These are phyloP conservation scores for Atherinosoma microstoma DNA, from an alignment of 2,797 vertebrate genomes.

Conservation along the genomic window DNA sequence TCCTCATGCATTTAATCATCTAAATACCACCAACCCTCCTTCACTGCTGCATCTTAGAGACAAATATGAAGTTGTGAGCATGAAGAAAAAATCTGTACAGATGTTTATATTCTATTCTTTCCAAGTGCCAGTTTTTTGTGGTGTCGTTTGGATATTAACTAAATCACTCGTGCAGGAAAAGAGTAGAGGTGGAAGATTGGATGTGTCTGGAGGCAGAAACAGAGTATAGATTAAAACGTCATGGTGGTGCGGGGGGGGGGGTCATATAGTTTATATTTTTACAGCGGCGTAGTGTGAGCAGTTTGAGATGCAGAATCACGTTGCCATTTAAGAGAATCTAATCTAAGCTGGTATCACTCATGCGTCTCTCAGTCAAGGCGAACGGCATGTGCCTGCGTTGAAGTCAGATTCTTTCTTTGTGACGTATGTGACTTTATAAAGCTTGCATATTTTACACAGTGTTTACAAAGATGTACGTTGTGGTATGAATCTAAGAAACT, in stretches of 20 bases:
- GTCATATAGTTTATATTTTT: conserved; percentile 79
- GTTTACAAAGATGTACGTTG: conserved; percentile 84
- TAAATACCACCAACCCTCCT: conserved; percentile 38
- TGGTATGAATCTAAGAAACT: conserved; percentile 78
- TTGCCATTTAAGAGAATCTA: conserved; percentile 54
- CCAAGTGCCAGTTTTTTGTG: conserved; percentile 80
- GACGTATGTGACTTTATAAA: conserved; percentile 82
- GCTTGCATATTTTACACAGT: conserved; percentile 85
- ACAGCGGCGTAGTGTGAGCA: conserved; percentile 56
- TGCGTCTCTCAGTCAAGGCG: conserved; percentile 66
- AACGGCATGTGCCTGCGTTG: conserved; percentile 83
- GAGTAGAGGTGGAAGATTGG: conserved; percentile 25
- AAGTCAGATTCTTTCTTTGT: conserved; percentile 80
- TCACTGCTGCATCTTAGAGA: conserved; percentile 69
- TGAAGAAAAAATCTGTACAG: conserved; percentile 79
- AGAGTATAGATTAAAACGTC: conserved; percentile 71
- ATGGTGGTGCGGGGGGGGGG: conserved; percentile 25
- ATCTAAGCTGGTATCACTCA: conserved; percentile 53
- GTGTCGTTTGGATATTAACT: conserved; percentile 77
- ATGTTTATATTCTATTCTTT: conserved; percentile 82
- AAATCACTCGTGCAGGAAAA: conserved; percentile 63
- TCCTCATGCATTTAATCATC: conserved; percentile 40
- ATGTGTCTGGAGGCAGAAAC: conserved; percentile 39
- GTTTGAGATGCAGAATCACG: conserved; percentile 47
- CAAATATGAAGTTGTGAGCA: conserved; percentile 77